Evolutionary conservation across 2,888 invertebrate genomes (phyloP), one percentile per base, ranked within the genome.

Genomic region (Pegoplata infirma): DNA sequence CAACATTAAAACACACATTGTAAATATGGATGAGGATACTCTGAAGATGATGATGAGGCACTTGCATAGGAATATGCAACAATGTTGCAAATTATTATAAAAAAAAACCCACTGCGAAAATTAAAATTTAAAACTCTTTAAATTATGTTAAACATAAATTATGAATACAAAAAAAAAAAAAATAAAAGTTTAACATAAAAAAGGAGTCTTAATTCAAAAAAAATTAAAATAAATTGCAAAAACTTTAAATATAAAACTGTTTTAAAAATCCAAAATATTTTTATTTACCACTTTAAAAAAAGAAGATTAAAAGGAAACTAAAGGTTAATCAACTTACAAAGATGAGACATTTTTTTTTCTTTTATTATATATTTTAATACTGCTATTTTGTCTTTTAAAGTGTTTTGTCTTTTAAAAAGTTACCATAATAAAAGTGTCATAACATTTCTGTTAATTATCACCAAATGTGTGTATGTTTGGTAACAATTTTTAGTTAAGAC

Each of bases 331-430:
- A 68, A 68, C 75, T 56, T 55, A 8, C 63, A 63, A n/a, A 47
- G 61, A 75, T 68, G 55, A 68, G 66, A 67, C 53, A 68, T 47
- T 68, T 40, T n/a, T n/a, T n/a, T n/a, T n/a, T n/a, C n/a, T n/a
- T n/a, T n/a, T n/a, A n/a, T n/a, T n/a, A n/a, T n/a, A n/a, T n/a
- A n/a, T n/a, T n/a, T n/a, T n/a, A n/a, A n/a, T n/a, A n/a, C n/a
- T n/a, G n/a, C n/a, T n/a, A n/a, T n/a, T n/a, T n/a, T n/a, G n/a
- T n/a, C n/a, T n/a, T n/a, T n/a, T n/a, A n/a, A n/a, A n/a, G n/a
- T n/a, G n/a, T n/a, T n/a, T n/a, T n/a, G n/a, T n/a, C n/a, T n/a
- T n/a, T n/a, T n/a, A 44, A 10, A 32, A 1, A 32, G 32, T 32
- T 2, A 32, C 10, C 12, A 10, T 10, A 7, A 1, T 7, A 32